Evolutionary conservation across 2,113 vertebrate genomes (phyloP), one percentile per base, ranked within the genome.

Genomic region (Colossoma macropomum): DNA sequence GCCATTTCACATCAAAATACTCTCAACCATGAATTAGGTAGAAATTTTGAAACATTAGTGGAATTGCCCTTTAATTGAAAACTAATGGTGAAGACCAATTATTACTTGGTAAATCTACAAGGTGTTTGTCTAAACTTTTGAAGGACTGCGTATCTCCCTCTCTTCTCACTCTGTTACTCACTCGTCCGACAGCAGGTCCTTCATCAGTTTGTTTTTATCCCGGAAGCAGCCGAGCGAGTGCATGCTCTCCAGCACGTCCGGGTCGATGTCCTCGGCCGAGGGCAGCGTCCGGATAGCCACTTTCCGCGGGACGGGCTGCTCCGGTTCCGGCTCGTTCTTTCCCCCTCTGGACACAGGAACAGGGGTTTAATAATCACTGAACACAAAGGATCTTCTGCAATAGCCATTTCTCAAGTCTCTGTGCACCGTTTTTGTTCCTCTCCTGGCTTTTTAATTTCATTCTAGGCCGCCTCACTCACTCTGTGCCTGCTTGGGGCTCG

Each of bases 181-280:
- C 98, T 99, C 97, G 88, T 98, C 97, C 0, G 97, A 96, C 84
- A 99, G 94, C 93, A 99, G 95, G 93, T 99, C 98, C 93, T 98
- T 97, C 92, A 96, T 94, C 88, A 99, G 96, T 89, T 99, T 99
- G 89, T 96, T 97, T 89, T 97, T 97, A 93, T 99, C 97, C 2
- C 97, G 93, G 95, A 99, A 99, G 92, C 98, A 99, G 93, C 98
- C 98, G 88, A 99, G 95, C 0, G 98, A 99, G 92, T 99, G 97
- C 98, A 99, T 99, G 95, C 97, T 99, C 92, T 99, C 98, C 93
- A 99, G 94, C 89, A 99, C 98, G 0, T 98, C 98, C 0, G 98
- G 98, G 92, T 99, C 98, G 9, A 99, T 97, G 88, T 99, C 98
- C 89, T 99, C 98, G 77, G 96, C 88, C 16, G 96, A 93, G 68